phyloP scores from a whole-genome alignment of 2,113 vertebrate species.

The Serilophus lunatus region DNA sequence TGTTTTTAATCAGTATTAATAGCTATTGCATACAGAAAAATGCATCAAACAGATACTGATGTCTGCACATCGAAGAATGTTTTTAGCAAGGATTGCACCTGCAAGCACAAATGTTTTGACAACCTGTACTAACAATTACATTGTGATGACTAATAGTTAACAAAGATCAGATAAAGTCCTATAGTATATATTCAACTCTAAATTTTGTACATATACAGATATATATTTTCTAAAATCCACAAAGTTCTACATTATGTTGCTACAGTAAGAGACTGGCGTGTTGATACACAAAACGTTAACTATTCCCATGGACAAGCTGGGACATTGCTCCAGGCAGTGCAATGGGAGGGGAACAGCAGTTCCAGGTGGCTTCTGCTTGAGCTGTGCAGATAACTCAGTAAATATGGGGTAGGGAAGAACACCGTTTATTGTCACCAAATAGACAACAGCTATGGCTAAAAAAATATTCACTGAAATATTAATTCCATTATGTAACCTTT shows the following conservation, averaged over 20 bases:
- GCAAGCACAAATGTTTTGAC: accelerated
- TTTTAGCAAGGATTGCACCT: background rate
- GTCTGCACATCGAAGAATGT: background rate
- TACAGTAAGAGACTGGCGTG: background rate
- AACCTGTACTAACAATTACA: background rate
- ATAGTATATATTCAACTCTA: background rate
- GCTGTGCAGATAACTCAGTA: background rate
- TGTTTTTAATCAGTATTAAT: background rate
- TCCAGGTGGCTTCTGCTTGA: background rate
- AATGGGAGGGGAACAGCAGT: background rate
- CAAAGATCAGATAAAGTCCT: background rate
- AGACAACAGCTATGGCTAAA: background rate
- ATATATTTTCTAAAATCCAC: background rate
- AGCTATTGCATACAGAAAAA: background rate
- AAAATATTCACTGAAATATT: background rate
- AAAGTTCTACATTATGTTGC: background rate
- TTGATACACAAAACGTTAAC: background rate
- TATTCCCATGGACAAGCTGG: background rate
- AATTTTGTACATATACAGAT: background rate
- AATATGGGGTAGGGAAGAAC: background rate
- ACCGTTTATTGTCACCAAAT: background rate
- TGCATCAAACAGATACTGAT: background rate
- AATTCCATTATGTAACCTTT: background rate
- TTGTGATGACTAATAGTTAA: background rate
- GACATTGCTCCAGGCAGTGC: background rate